Evolutionary conservation across 2,113 vertebrate genomes (phyloP).

Genomic region (Passer domesticus): DNA sequence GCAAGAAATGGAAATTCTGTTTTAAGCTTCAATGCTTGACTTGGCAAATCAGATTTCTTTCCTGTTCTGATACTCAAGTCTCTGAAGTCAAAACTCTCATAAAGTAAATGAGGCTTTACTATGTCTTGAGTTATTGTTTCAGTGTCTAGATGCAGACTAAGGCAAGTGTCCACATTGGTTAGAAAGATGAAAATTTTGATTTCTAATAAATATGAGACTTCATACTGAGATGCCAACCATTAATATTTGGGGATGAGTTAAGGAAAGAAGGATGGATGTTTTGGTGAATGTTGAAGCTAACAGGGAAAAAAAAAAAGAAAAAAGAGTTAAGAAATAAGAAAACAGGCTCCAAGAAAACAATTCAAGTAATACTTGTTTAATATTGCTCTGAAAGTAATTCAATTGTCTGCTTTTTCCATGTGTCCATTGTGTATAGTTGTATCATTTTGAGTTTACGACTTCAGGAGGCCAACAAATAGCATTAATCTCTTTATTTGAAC

Average conservation of each 20-base stretch:
- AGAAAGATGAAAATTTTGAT: neutral
- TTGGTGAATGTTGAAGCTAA: neutral
- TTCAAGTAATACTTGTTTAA: neutral
- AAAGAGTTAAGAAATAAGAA: neutral
- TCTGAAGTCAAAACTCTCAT: neutral
- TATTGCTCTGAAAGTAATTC: neutral
- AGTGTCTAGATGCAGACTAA: neutral
- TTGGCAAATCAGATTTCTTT: neutral
- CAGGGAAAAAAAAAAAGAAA: neutral
- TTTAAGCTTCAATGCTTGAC: neutral
- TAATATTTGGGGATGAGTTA: neutral
- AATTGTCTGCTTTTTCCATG: neutral
- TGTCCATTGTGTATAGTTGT: neutral
- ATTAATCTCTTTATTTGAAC: neutral
- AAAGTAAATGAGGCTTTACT: neutral
- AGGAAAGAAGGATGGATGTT: neutral
- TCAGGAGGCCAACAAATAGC: neutral
- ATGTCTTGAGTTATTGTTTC: neutral
- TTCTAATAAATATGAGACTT: neutral
- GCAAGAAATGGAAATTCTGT: neutral
- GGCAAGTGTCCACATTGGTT: neutral
- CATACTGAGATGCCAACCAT: neutral
- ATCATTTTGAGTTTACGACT: neutral
- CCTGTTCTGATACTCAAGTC: neutral
- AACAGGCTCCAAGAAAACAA: neutral